These are phyloP conservation scores for Tretioscincus oriximinensis DNA, from an alignment of 2,113 vertebrate genomes.

Conservation along the genomic window DNA sequence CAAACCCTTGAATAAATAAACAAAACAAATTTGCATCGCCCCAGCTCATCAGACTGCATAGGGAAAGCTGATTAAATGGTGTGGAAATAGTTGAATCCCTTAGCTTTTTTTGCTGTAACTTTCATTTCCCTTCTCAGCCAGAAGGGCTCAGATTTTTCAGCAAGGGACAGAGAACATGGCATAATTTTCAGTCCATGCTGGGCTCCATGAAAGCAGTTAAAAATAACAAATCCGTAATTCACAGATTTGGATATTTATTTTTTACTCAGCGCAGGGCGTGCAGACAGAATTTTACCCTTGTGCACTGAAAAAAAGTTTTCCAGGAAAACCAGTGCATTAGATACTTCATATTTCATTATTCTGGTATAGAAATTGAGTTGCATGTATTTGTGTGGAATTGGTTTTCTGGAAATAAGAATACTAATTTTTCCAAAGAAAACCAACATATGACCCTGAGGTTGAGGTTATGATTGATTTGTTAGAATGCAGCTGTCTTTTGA, in stretches of 20 bases:
- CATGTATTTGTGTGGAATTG: neutral
- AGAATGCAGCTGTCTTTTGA: neutral
- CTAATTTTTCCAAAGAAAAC: too few relatives aligned
- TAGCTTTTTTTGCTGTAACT: neutral
- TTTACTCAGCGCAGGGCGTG: neutral
- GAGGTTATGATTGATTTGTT: neutral
- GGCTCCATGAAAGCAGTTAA: neutral
- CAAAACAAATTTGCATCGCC: neutral
- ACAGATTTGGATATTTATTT: neutral
- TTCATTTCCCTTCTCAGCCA: neutral
- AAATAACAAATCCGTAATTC: too few relatives aligned
- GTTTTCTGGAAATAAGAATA: neutral
- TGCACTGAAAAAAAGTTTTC: neutral
- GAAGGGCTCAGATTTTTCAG: neutral
- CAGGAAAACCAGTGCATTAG: too few relatives aligned
- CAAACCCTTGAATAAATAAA: too few relatives aligned
- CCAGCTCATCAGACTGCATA: constrained; percentile 41
- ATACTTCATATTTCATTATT: neutral
- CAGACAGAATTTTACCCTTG: neutral
- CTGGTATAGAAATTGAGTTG: too few relatives aligned
- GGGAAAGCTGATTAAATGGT: constrained; percentile 54
- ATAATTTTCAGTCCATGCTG: neutral
- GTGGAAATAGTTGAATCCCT: neutral
- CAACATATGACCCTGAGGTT: neutral
- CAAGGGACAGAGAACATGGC: neutral